Evolutionary conservation across 2,113 vertebrate genomes (phyloP).

Genomic region (Macrotis lagotis): DNA sequence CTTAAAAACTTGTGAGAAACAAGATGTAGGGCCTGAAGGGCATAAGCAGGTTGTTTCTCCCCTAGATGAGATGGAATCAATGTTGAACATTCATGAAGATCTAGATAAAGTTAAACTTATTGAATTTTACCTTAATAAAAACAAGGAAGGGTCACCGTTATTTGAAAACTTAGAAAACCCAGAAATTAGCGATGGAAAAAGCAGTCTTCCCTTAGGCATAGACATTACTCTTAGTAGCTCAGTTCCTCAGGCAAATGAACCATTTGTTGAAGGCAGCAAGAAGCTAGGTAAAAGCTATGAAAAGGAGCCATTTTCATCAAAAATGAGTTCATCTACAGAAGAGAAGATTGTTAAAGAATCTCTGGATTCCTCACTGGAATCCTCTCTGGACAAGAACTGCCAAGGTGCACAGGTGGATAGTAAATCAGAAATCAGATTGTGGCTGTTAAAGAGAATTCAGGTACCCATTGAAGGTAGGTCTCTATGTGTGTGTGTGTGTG

Average conservation of each 20-base stretch:
- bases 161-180: conserved; percentile 77
- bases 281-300: conserved; percentile 78
- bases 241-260: conserved; percentile 73
- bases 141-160: conserved; percentile 76
- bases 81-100: conserved; percentile 81
- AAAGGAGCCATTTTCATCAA: conserved; percentile 69
- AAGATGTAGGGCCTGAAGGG: conserved; percentile 84
- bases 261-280: conserved; percentile 69
- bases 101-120: conserved; percentile 87
- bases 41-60: conserved; percentile 84
- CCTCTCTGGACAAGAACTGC: conserved; percentile 79
- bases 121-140: conserved; percentile 86
- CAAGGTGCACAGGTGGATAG: conserved; percentile 85
- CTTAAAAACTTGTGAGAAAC: conserved; percentile 84
- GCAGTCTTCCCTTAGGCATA: conserved; percentile 78
- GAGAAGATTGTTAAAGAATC: conserved; percentile 75
- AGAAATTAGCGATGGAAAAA: conserved; percentile 77
- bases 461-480: conserved; percentile 95
- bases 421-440: conserved; percentile 91
- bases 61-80: conserved; percentile 79
- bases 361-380: conserved; percentile 77
- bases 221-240: conserved; percentile 84
- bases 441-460: conserved; percentile 95
- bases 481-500: conserved; percentile 53
- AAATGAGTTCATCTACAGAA: conserved; percentile 73